These are phyloP conservation scores for Drosophila hydei DNA, from an alignment of 1,140 invertebrate genomes.

Conservation along the genomic window DNA sequence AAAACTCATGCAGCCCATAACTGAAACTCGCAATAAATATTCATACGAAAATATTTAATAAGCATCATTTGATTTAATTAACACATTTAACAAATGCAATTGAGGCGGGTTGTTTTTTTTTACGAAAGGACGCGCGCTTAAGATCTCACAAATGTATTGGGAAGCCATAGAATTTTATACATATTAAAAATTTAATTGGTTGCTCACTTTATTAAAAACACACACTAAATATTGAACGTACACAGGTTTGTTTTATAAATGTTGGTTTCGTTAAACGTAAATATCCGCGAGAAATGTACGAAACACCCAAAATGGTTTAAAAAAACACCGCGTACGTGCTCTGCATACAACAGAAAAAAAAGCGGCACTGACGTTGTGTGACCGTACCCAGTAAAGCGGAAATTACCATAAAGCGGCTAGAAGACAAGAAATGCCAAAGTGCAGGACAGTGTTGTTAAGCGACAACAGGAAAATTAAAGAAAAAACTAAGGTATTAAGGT, in stretches of 20 bases:
- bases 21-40: slow-evolving; percentile 25
- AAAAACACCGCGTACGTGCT: slow-evolving; percentile 42
- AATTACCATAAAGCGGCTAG: background rate
- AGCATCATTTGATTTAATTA: slow-evolving; percentile 33
- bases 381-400: slow-evolving; percentile 5
- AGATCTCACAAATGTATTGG: background rate
- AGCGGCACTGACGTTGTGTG: slow-evolving; percentile 45
- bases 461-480: background rate
- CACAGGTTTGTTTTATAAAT: slow-evolving; percentile 30
- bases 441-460: slow-evolving; percentile 21
- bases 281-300: slow-evolving; percentile 37
- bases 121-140: slow-evolving; percentile 32
- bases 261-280: slow-evolving; percentile 33
- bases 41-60: slow-evolving; percentile 5
- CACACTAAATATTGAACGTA: slow-evolving; percentile 1
- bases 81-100: slow-evolving; percentile 18
- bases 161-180: slow-evolving; percentile 1
- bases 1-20: slow-evolving; percentile 37
- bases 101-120: slow-evolving; percentile 27
- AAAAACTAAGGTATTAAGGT: too few relatives aligned
- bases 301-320: slow-evolving; percentile 18
- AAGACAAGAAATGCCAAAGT: background rate
- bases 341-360: slow-evolving; percentile 44
- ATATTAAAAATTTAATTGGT: background rate
- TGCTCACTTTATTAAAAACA: slow-evolving; percentile 12